Evolutionary conservation across 2,888 invertebrate genomes (phyloP).

Genomic region (Rapana venosa): DNA sequence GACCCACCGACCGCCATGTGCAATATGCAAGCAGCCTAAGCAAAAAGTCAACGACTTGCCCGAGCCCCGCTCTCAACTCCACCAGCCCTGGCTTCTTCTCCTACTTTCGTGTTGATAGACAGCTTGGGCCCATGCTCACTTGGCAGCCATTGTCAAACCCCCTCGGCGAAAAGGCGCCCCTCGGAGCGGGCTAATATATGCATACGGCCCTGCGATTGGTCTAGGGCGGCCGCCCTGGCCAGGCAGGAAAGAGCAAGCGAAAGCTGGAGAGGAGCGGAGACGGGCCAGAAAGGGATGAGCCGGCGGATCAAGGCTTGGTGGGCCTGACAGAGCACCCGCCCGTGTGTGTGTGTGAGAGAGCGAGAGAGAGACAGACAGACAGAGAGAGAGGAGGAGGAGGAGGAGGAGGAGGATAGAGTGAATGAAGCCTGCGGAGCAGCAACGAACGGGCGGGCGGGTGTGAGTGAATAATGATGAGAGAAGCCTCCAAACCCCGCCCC

Average conservation of each 20-base stretch:
- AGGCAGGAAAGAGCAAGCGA: conserved; percentile 1
- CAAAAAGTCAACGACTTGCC: conserved; percentile 5
- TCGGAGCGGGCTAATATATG: conserved; percentile 2
- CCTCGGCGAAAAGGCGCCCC: not conserved
- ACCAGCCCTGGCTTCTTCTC: not conserved
- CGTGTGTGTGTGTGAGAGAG: not conserved
- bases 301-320: no score
- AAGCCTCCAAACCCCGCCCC: conserved; percentile 7
- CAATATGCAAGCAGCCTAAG: not conserved
- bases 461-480: conserved; percentile 29
- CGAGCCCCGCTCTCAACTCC: no score
- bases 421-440: not conserved
- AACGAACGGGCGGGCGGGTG: not conserved
- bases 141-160: conserved; percentile 16
- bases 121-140: conserved; percentile 4
- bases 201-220: conserved; percentile 16
- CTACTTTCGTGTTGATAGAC: conserved; percentile 29
- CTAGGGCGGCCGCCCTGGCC: not conserved
- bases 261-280: not conserved
- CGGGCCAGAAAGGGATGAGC: not conserved
- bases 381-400: not conserved
- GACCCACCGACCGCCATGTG: not conserved
- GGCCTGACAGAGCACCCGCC: not conserved
- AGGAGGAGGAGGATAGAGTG: not conserved
- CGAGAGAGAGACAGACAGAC: not conserved